Conservation (phyloP, 1,140 invertebrate genomes). For the Cotesia typhae region DNA sequence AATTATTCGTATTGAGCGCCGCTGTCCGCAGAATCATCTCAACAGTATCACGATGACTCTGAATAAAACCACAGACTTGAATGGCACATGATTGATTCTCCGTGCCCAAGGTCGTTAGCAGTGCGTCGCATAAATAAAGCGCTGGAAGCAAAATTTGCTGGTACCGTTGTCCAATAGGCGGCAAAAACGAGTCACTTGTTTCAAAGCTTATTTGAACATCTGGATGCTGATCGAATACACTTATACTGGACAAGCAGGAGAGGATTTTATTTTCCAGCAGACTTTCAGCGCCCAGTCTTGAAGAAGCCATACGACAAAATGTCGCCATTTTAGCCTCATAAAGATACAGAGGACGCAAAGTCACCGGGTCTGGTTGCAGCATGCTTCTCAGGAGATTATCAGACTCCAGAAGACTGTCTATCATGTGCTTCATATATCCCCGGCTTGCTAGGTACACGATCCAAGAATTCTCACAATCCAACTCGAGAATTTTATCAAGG, state of each 20-base stretch:
- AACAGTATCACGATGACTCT: conserved; percentile 83
- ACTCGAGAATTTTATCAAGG: conserved; percentile 79
- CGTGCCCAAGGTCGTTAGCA: conserved; percentile 82
- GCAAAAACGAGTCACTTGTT: conserved; percentile 66
- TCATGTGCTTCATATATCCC: conserved; percentile 85
- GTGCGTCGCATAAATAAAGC: conserved; percentile 79
- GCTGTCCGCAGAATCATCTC: conserved; percentile 78
- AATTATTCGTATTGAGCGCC: conserved; percentile 67
- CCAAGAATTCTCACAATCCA: conserved; percentile 79
- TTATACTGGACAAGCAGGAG: conserved; percentile 77
- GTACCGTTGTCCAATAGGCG: conserved; percentile 74
- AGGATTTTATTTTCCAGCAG: conserved; percentile 80
- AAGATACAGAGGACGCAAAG: conserved; percentile 81
- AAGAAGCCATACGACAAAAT: conserved; percentile 77
- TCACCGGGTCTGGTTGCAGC: conserved; percentile 74
- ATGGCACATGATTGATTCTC: conserved; percentile 82
- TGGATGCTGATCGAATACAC: conserved; percentile 80
- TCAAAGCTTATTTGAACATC: conserved; percentile 69
- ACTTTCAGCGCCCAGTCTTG: conserved; percentile 77
- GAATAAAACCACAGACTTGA: conserved; percentile 81
- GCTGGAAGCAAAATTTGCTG: conserved; percentile 83
- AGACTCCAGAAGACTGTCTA: conserved; percentile 81
- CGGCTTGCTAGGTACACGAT: conserved; percentile 77
- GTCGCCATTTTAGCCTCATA: conserved; percentile 90
- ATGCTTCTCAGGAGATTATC: conserved; percentile 76